Evolutionary conservation across 2,797 vertebrate species (phyloP), one percentile per base, ranked within the genome.

Genomic region (Intellagama lesueurii): DNA sequence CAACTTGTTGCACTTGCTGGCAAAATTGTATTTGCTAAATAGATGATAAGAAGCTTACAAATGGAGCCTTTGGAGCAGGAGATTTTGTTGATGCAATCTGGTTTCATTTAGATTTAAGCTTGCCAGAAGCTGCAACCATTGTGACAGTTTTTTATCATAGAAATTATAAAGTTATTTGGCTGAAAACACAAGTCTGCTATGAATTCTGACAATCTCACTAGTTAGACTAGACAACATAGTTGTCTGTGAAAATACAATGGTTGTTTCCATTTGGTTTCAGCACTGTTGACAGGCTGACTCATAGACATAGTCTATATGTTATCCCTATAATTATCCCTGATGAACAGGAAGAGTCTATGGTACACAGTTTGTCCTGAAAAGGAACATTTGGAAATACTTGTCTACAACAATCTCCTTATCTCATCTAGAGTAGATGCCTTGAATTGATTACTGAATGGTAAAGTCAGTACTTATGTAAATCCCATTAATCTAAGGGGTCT

Each of bases 211-310:
- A 64, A 3, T 32, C 14, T 72, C 28, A 30, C 78, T 76, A 47
- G 77, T 86, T 89, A 84, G 64, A 78, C 26, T 84, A 32, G 78
- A 16, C 32, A 72, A 44, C 32, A 52, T 81, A 76, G 0, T 14
- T n/a, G 56, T n/a, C 35, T 81, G 44, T 47, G 69, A 86, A n/a
- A 5, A 26, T 79, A 26, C 76, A 68, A 52, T 30, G 7, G n/a
- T 26, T 77, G 17, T 81, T 75, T 76, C 26, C 35, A 40, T 86
- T 60, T 89, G 56, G 44, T 82, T 89, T 52, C 56, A 76, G 56
- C n/a, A 81, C 70, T 69, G 24, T 81, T 32, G 78, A 40, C 60
- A 86, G 28, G 76, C 49, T 76, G 88, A 89, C 69, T 76, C 70
- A 76, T 56, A 66, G 60, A 81, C n/a, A n/a, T n/a, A 81, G 35